Evolutionary conservation across 2,113 vertebrate species (phyloP), one percentile per base, ranked within the genome.

Genomic region (Peucedramus taeniatus): DNA sequence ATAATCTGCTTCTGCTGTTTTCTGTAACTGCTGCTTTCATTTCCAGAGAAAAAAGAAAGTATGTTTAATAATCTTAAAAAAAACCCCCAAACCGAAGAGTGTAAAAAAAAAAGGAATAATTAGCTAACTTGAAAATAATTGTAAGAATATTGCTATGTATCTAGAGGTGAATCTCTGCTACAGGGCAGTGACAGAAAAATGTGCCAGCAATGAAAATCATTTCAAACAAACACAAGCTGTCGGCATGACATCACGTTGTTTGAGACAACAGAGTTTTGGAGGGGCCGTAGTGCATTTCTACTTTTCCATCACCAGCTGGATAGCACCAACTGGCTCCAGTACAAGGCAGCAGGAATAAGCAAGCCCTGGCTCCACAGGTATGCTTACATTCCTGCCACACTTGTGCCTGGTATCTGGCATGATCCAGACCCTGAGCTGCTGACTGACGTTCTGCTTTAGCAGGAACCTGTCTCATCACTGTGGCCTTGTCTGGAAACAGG

Each of bases 191-290:
- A 81, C 8, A 66, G 21, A 26, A 70, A 79, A 78, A 57, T 0
- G 0, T 8, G 1, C 3, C 51, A 63, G 57, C 2, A 8, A 1
- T 42, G 47, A 83, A 87, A 83, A 85, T 10, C 1, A 10, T 22
- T 81, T 74, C 60, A 65, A 74, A 56, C 17, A 78, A 64, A 26
- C 26, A 74, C 30, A 42, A 47, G 50, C 40, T 30, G 27, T 60
- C 2, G 3, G 10, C 35, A 33, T n/a, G 15, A 82, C 15, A 49
- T 30, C 45, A 45, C 0, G 0, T 7, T 39, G 21, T 31, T 68
- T 30, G 16, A 81, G 19, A n/a, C 26, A 68, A 59, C 16, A 33
- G 18, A 45, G 20, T 16, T 64, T 13, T 65, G 33, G 50, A 74
- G 20, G 20, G 17, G 31, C 35, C 21, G 3, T 23, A 59, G 44